Evolutionary conservation across 2,888 invertebrate species (phyloP).

Genomic region (Protonemura montana): DNA sequence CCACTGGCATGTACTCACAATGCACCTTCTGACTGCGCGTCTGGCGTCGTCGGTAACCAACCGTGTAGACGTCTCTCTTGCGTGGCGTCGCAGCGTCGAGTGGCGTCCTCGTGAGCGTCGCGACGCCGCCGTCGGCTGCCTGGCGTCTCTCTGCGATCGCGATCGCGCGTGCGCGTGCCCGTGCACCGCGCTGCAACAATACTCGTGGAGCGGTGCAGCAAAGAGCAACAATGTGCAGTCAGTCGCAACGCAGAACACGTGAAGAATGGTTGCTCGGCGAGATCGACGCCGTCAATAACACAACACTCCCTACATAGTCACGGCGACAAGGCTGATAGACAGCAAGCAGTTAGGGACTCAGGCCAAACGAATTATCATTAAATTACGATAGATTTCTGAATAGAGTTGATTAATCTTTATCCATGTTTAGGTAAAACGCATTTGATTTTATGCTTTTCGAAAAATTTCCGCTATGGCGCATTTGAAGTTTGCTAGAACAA

Average conservation of each 20-base stretch:
- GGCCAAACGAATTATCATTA: neutral
- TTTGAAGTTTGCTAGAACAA: neutral
- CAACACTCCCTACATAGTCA: neutral
- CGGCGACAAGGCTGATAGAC: neutral
- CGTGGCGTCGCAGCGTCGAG: neutral
- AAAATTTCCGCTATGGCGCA: neutral
- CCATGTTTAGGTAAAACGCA: neutral
- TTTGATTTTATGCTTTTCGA: neutral
- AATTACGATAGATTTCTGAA: neutral
- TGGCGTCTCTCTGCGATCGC: neutral
- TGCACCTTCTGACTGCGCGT: neutral
- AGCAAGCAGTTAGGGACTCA: neutral
- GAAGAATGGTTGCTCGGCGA: neutral
- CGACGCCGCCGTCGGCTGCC: neutral
- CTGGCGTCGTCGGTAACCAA: neutral
- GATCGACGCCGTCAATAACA: neutral
- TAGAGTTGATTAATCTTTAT: neutral
- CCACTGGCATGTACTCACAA: neutral
- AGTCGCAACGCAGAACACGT: neutral
- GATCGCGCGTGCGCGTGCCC: neutral
- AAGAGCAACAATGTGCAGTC: neutral
- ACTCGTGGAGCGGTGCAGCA: neutral
- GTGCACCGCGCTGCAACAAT: neutral
- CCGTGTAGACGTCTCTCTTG: neutral
- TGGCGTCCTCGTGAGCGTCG: constrained; percentile 1